A percentile compares a stretch with the other conserved stretches of the same genome.
Conservation (phyloP, 2,888 invertebrate species). For the Adelognathus sp. region DNA sequence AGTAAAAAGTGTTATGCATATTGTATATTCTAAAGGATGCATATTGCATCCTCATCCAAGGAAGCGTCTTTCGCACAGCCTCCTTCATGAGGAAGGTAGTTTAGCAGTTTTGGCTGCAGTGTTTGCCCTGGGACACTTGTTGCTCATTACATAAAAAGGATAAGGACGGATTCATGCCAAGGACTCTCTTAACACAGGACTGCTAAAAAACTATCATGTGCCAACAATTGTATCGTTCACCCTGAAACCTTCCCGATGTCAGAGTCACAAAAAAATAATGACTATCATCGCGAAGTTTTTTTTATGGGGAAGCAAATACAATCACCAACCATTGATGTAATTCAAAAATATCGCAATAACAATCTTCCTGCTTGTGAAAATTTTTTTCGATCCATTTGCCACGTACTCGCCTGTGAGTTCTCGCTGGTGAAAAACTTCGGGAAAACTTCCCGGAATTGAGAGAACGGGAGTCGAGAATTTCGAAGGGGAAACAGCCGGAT, state of each 20-base stretch:
- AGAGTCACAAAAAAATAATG: not conserved
- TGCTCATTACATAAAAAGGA: too few relatives aligned
- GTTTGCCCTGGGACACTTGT: too few relatives aligned
- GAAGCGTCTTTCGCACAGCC: too few relatives aligned
- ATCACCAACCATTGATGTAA: not conserved
- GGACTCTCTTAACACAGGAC: not conserved
- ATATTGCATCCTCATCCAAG: too few relatives aligned
- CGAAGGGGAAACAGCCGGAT: slow-evolving; percentile 19
- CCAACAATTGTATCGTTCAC: too few relatives aligned
- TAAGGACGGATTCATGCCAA: not conserved
- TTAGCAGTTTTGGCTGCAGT: too few relatives aligned
- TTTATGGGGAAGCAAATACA: not conserved
- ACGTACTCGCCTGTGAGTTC: not conserved
- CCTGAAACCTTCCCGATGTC: too few relatives aligned
- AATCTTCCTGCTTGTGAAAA: not conserved
- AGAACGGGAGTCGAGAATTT: slow-evolving; percentile 28
- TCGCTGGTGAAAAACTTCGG: slow-evolving; percentile 1
- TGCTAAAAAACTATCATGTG: too few relatives aligned
- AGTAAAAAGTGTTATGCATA: too few relatives aligned
- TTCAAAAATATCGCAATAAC: slow-evolving; percentile 1
- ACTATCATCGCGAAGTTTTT: not conserved
- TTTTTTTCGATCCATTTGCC: slow-evolving; percentile 48
- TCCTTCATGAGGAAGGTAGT: too few relatives aligned
- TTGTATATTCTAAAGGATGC: too few relatives aligned
- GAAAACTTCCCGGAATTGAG: slow-evolving; percentile 18